phyloP scores from a whole-genome alignment of 2,888 invertebrate species.

The Physocephala rufipes region DNA sequence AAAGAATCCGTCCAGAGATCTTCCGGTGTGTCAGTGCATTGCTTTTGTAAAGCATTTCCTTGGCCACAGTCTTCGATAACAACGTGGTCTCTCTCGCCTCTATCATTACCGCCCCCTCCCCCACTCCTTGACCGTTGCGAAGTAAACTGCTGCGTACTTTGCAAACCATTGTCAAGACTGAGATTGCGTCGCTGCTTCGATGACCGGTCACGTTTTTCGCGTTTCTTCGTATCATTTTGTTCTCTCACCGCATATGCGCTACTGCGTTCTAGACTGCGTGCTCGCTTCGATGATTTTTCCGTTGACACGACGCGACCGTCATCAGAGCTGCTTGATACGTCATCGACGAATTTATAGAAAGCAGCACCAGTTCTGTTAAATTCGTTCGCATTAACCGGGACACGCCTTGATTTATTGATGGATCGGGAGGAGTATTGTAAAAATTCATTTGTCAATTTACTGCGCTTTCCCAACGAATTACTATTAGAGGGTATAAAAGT shows the following conservation, averaged over 20 bases:
- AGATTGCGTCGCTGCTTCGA: slow-evolving; percentile 62
- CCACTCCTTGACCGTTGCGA: neutral
- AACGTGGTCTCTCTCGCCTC: neutral
- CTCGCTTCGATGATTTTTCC: slow-evolving; percentile 51
- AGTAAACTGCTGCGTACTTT: slow-evolving; percentile 40
- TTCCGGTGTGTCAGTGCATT: slow-evolving; percentile 49
- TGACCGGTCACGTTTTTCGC: slow-evolving; percentile 54
- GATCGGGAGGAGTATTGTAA: slow-evolving; percentile 47
- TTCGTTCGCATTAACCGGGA: neutral
- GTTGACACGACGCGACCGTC: slow-evolving; percentile 49
- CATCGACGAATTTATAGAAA: slow-evolving; percentile 44
- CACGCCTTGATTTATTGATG: neutral
- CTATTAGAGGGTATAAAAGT: slow-evolving; percentile 41
- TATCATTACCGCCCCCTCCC: neutral
- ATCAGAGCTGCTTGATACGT: slow-evolving; percentile 59
- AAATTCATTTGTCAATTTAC: slow-evolving; percentile 57
- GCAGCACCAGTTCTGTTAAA: slow-evolving; percentile 33
- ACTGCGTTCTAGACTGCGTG: slow-evolving; percentile 60
- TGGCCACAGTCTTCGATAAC: slow-evolving; percentile 18
- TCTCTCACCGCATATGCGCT: slow-evolving; percentile 42
- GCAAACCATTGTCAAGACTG: slow-evolving; percentile 57
- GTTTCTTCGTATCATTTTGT: slow-evolving; percentile 46
- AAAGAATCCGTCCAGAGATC: slow-evolving; percentile 37
- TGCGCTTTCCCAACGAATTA: slow-evolving; percentile 56
- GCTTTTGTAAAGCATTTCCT: slow-evolving; percentile 44